phyloP scores from a whole-genome alignment of 2,113 vertebrate genomes.

The Psettodes erumei region DNA sequence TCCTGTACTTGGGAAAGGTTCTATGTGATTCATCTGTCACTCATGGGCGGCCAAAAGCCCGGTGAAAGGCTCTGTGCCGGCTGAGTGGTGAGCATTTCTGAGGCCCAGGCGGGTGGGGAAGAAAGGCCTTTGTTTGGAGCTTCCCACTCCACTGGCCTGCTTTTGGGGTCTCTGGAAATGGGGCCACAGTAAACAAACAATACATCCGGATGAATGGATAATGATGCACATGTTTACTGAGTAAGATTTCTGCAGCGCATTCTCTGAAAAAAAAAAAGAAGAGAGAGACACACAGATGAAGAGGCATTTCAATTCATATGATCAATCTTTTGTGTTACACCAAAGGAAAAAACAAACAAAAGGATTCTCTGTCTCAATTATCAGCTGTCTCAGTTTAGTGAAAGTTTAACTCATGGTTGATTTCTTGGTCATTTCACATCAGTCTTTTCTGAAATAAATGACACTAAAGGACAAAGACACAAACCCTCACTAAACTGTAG shows the following conservation, averaged over 20 bases:
- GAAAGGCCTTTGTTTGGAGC: slow-evolving; percentile 86
- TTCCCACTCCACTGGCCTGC: slow-evolving; percentile 85
- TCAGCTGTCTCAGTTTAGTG: slow-evolving; percentile 1
- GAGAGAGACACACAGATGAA: slow-evolving; percentile 66
- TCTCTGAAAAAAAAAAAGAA: slow-evolving; percentile 70
- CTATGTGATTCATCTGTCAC: slow-evolving; percentile 93
- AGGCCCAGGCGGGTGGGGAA: slow-evolving; percentile 86
- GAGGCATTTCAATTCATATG: slow-evolving; percentile 45
- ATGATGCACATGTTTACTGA: slow-evolving; percentile 89
- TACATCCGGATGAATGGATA: slow-evolving; percentile 85
- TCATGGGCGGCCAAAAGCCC: slow-evolving; percentile 86
- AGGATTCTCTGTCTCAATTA: slow-evolving; percentile 34
- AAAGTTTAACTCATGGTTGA: slow-evolving; percentile 39
- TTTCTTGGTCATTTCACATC: not conserved
- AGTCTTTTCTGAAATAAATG: not conserved
- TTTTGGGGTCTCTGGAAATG: slow-evolving; percentile 85
- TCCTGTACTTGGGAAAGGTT: slow-evolving; percentile 86
- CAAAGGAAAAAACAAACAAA: slow-evolving; percentile 26
- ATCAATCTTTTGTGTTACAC: slow-evolving; percentile 35
- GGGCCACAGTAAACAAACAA: slow-evolving; percentile 91
- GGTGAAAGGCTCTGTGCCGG: slow-evolving; percentile 86
- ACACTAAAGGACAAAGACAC: not conserved
- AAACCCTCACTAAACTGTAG: not conserved
- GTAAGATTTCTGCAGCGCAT: slow-evolving; percentile 81
- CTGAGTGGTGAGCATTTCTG: slow-evolving; percentile 88